These are phyloP conservation scores for Lepeophtheirus salmonis DNA, from an alignment of 1,140 invertebrate genomes.

Conservation along the genomic window DNA sequence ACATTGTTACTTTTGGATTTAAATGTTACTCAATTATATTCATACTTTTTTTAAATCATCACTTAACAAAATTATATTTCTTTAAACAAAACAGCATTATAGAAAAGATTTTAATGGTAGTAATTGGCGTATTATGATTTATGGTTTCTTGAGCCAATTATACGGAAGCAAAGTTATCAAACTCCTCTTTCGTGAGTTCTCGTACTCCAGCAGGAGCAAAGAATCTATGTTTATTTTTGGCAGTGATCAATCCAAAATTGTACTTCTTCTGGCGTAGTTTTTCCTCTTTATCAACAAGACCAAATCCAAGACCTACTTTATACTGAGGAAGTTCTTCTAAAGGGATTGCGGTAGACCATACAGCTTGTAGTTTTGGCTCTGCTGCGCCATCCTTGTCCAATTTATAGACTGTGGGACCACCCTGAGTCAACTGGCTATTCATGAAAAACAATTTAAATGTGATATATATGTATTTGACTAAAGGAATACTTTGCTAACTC, in stretches of 20 bases:
- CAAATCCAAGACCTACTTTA: slow-evolving; percentile 4
- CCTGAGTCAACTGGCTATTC: no score
- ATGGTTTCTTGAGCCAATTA: no score
- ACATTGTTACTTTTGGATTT: no score
- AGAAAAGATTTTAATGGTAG: no score
- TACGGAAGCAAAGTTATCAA: slow-evolving; percentile 8
- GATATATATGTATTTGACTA: no score
- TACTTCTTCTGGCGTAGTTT: neutral
- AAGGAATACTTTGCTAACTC: no score
- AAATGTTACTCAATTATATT: no score
- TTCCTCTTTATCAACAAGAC: neutral
- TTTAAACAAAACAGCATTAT: no score
- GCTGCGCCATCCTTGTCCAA: slow-evolving; percentile 11
- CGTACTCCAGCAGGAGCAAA: neutral
- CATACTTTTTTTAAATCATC: no score
- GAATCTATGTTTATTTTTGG: slow-evolving; percentile 14
- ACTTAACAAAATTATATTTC: no score
- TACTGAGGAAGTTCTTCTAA: slow-evolving; percentile 1
- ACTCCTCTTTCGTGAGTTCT: slow-evolving; percentile 17
- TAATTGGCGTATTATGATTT: no score
- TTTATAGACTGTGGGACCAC: slow-evolving; percentile 12
- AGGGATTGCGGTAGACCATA: neutral
- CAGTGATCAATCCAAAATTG: slow-evolving; percentile 8
- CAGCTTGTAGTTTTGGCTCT: slow-evolving; percentile 4
- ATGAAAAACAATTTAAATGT: no score